A percentile compares a stretch with the other conserved stretches of the same genome.
Conservation (phyloP, 2,888 invertebrate species). For the Amaurobius ferox region DNA sequence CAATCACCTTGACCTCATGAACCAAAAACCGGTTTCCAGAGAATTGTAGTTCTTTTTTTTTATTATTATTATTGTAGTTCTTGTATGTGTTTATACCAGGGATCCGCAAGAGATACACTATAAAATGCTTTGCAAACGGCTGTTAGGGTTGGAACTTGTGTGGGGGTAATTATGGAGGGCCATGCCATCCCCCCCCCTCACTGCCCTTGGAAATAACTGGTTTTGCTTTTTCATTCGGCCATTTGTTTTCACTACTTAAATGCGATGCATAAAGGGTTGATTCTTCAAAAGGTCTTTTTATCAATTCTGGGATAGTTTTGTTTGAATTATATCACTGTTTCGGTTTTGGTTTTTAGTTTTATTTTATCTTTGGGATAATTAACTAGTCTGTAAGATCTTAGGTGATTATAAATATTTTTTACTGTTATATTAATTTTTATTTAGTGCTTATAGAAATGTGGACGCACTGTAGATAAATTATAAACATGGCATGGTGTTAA, state of each 20-base stretch:
- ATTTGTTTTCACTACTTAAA: neutral
- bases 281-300: no score
- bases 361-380: no score
- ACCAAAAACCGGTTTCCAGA: conserved; percentile 58
- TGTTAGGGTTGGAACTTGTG: conserved; percentile 5
- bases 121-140: conserved; percentile 26
- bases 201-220: conserved; percentile 13
- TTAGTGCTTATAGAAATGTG: no score
- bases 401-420: no score
- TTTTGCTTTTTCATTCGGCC: neutral
- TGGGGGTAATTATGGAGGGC: conserved; percentile 34
- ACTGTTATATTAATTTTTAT: no score
- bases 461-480: no score
- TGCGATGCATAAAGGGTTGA: neutral
- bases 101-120: conserved; percentile 63
- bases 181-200: neutral
- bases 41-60: neutral
- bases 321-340: no score
- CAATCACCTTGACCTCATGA: conserved; percentile 68
- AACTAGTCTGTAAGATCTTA: no score
- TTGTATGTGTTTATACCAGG: neutral
- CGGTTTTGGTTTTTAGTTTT: no score
- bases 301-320: no score
- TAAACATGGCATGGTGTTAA: no score
- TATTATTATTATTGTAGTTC: conserved; percentile 15